Evolutionary conservation across 2,888 invertebrate genomes (phyloP).

Genomic region (Diadromus collaris): DNA sequence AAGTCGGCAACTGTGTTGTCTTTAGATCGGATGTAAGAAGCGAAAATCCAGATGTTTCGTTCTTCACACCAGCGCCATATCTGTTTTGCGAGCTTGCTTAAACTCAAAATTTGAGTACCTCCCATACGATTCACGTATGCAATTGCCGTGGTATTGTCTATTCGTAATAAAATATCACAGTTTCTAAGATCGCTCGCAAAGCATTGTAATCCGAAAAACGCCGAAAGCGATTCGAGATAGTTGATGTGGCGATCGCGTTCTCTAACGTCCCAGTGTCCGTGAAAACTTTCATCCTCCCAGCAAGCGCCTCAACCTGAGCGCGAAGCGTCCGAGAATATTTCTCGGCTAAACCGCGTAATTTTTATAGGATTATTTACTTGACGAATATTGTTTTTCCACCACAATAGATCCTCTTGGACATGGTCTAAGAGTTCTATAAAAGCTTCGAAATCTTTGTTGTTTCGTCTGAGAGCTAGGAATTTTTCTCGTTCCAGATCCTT

Average conservation of each 20-base stretch:
- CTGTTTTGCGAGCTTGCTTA: constrained; percentile 33
- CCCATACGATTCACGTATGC: constrained; percentile 47
- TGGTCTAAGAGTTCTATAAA: constrained; percentile 18
- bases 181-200: constrained; percentile 28
- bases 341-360: constrained; percentile 9
- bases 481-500: constrained; percentile 40
- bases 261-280: constrained; percentile 26
- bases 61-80: constrained; percentile 53
- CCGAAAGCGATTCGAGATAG: constrained; percentile 27
- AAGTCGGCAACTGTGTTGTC: constrained; percentile 29
- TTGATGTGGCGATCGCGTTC: constrained; percentile 36
- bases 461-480: constrained; percentile 31
- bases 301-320: constrained; percentile 36
- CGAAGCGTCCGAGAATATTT: constrained; percentile 46
- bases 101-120: constrained; percentile 25
- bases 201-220: constrained; percentile 3
- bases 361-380: constrained; percentile 8
- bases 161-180: constrained; percentile 41
- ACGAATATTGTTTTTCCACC: constrained; percentile 35
- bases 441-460: constrained; percentile 28
- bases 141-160: constrained; percentile 47
- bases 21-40: constrained; percentile 31
- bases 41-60: too few species aligned
- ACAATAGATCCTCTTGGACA: constrained; percentile 31
- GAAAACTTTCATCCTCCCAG: constrained; percentile 18